Percentiles rank a stretch among this genome's conserved stretches.
Conservation (phyloP, 2,797 vertebrate species). For the Peromyscus attwateri region DNA sequence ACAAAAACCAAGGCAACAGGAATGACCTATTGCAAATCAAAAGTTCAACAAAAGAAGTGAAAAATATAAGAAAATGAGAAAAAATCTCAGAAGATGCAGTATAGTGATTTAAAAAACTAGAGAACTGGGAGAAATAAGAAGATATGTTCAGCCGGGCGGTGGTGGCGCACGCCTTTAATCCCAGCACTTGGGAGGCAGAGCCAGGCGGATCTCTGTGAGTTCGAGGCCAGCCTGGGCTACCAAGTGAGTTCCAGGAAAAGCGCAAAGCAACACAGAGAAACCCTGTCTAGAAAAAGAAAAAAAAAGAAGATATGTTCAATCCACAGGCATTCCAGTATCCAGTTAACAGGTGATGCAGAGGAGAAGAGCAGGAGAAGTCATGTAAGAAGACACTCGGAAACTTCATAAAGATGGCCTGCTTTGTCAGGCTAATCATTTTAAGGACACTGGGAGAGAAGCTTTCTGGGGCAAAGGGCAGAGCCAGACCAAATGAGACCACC, state of each 20-base stretch:
- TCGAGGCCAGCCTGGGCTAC: too few species aligned
- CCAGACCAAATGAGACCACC: neutral
- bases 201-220: too few species aligned
- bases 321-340: neutral
- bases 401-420: neutral
- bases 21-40: neutral
- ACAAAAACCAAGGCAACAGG: neutral
- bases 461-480: neutral
- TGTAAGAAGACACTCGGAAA: constrained; percentile 4
- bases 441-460: neutral
- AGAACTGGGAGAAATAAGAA: neutral
- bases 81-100: constrained; percentile 2
- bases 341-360: neutral
- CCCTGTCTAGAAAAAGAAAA: too few species aligned
- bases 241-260: too few species aligned
- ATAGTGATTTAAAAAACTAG: neutral
- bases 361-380: neutral
- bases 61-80: neutral
- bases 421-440: constrained; percentile 18
- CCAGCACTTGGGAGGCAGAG: too few species aligned
- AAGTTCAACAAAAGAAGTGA: constrained; percentile 31
- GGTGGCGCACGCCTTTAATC: too few species aligned
- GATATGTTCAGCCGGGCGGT: neutral
- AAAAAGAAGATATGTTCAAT: neutral
- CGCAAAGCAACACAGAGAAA: too few species aligned